A percentile compares a stretch with the other conserved stretches of the same genome.
Evolutionary conservation across 2,797 vertebrate species (phyloP).

Genomic region (Thamnophis elegans): DNA sequence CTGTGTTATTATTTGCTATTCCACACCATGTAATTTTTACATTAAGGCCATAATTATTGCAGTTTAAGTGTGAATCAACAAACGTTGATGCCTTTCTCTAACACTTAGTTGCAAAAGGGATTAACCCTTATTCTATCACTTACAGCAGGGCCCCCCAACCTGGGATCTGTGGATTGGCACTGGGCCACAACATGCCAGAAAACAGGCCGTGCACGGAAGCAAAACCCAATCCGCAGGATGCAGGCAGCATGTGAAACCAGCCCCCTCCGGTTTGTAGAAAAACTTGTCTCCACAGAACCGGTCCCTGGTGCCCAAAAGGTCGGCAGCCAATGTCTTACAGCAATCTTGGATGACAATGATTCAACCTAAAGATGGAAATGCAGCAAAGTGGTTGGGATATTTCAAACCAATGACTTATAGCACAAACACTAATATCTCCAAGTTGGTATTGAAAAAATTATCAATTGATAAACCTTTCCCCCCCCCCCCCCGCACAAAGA

Average conservation of each 20-base stretch:
- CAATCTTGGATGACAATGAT: constrained; percentile 35
- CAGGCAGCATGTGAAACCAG: neutral
- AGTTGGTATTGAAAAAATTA: neutral
- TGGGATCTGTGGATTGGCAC: accelerated
- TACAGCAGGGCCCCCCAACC: neutral
- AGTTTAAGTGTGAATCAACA: constrained; percentile 56
- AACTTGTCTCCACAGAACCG: neutral
- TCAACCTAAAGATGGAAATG: constrained; percentile 35
- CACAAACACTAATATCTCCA: neutral
- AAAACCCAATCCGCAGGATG: neutral
- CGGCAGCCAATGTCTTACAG: neutral
- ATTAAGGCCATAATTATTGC: constrained; percentile 56
- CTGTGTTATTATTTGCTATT: constrained; percentile 55
- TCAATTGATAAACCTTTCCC: neutral
- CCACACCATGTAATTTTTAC: constrained; percentile 60
- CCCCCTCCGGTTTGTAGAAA: accelerated
- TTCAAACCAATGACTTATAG: neutral
- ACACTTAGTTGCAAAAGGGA: neutral
- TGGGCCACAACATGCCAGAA: neutral
- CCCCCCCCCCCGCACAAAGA: neutral
- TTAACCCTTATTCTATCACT: neutral
- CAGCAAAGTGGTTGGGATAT: constrained; percentile 3
- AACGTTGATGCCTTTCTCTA: constrained; percentile 34
- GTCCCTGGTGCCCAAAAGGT: neutral
- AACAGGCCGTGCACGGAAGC: accelerated